Percentiles rank a stretch among this genome's conserved stretches.
Conservation (phyloP, 1,140 invertebrate species). For the Aphidius gifuensis region DNA sequence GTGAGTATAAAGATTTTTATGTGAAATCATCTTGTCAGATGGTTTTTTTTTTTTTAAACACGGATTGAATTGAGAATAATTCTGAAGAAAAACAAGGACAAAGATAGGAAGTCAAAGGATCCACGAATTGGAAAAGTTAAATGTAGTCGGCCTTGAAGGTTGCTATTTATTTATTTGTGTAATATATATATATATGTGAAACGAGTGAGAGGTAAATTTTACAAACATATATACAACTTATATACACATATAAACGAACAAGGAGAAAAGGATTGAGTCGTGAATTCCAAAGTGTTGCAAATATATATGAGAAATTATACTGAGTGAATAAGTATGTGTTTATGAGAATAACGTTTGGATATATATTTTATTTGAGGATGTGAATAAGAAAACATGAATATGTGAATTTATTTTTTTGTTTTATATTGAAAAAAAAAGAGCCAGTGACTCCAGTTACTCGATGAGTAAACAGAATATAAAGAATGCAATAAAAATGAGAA, state of each 20-base stretch:
- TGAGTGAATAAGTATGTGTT: background rate
- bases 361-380: background rate
- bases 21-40: background rate
- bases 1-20: no score
- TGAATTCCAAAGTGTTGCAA: slow-evolving; percentile 16
- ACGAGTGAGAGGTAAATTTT: slow-evolving; percentile 11
- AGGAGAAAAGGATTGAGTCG: slow-evolving; percentile 7
- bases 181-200: background rate
- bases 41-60: slow-evolving; percentile 12
- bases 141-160: slow-evolving; percentile 42
- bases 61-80: background rate
- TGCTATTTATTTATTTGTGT: slow-evolving; percentile 28
- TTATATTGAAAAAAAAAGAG: background rate
- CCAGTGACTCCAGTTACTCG: slow-evolving; percentile 19
- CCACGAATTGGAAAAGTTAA: slow-evolving; percentile 46
- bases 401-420: background rate
- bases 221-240: slow-evolving; percentile 21
- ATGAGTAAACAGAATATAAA: slow-evolving; percentile 12
- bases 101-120: slow-evolving; percentile 42
- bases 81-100: slow-evolving; percentile 29
- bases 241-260: slow-evolving; percentile 17
- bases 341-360: background rate
- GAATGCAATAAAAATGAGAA: slow-evolving; percentile 1
- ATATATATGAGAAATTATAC: background rate
- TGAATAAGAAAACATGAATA: background rate